phyloP scores from a whole-genome alignment of 2,113 vertebrate genomes.

The Xerus inauris region DNA sequence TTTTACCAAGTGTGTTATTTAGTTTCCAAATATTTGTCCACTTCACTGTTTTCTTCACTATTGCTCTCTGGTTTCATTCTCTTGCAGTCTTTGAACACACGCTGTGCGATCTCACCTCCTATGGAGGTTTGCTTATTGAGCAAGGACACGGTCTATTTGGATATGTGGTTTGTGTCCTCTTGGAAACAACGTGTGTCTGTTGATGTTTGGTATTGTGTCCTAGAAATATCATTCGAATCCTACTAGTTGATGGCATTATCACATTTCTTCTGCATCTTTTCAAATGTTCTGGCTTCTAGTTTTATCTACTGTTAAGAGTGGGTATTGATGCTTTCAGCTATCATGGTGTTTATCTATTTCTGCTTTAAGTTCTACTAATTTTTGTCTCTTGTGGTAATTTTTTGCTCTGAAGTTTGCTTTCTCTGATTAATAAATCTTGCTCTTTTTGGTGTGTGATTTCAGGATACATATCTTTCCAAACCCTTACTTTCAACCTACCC shows the following conservation, averaged over 20 bases:
- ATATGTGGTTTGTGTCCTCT: not conserved
- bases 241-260: not conserved
- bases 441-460: not conserved
- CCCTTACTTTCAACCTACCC: not conserved
- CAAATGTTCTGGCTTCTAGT: not conserved
- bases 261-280: not conserved
- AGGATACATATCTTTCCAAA: not conserved
- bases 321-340: not conserved
- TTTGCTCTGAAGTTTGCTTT: not conserved
- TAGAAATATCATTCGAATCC: not conserved
- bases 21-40: not conserved
- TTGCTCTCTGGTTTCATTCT: not conserved
- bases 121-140: not conserved
- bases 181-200: not conserved
- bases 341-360: not conserved
- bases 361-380: not conserved
- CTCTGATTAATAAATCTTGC: not conserved
- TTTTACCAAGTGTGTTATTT: not conserved
- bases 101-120: not conserved
- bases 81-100: not conserved
- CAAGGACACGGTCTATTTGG: not conserved
- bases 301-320: not conserved
- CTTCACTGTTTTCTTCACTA: not conserved
- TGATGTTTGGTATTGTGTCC: not conserved
- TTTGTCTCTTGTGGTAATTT: constrained; percentile 43